phyloP scores from a whole-genome alignment of 2,113 vertebrate genomes.

The Riparia riparia region DNA sequence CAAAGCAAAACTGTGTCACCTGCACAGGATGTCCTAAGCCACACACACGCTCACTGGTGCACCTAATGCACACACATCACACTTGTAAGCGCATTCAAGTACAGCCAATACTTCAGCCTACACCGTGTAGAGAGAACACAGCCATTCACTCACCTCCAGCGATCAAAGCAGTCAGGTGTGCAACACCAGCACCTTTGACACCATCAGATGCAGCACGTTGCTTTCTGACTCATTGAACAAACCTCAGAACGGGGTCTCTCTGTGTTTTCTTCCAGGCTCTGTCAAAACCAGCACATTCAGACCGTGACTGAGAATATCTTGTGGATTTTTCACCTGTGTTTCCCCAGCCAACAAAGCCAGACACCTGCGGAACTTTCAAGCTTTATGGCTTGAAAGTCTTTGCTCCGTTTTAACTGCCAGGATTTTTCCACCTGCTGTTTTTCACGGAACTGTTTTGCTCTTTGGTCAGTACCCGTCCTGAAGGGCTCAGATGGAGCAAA shows the following conservation, averaged over 20 bases:
- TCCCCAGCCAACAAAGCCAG: background rate
- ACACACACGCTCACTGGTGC: background rate
- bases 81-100: accelerated
- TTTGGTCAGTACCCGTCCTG: background rate
- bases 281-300: background rate
- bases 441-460: background rate
- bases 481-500: background rate
- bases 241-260: background rate
- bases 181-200: background rate
- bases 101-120: background rate
- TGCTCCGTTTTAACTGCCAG: background rate
- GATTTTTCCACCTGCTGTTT: background rate
- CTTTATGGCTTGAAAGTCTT: background rate
- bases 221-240: background rate
- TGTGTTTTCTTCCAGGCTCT: background rate
- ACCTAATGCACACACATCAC: too few relatives aligned
- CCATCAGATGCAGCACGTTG: background rate
- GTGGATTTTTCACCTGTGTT: accelerated
- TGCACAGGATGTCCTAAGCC: background rate
- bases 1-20: background rate
- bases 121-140: background rate
- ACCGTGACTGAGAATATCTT: accelerated
- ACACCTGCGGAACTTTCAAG: background rate
- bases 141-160: background rate
- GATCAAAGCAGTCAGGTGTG: background rate